These are phyloP conservation scores for Lepilemur ruficaudatus DNA, from an alignment of 2,797 vertebrate genomes.

Conservation along the genomic window DNA sequence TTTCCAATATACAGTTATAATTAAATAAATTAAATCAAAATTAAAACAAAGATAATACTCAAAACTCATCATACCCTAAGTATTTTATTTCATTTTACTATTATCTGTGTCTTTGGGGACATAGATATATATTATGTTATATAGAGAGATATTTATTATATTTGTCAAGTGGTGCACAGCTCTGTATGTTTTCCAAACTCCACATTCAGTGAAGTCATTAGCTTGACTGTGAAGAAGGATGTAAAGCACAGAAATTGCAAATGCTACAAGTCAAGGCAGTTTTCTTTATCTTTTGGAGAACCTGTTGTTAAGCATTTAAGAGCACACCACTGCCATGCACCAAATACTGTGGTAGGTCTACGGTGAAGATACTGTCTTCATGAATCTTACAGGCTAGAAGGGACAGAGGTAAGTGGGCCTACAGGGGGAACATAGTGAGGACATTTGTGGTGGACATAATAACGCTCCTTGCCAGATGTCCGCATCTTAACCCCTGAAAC, in stretches of 20 bases:
- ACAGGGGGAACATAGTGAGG: not conserved
- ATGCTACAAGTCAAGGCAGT: not conserved
- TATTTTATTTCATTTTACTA: not conserved
- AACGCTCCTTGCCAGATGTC: not conserved
- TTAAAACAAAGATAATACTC: not conserved
- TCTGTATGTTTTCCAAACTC: not conserved
- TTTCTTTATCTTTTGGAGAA: not conserved
- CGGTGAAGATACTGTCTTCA: not conserved
- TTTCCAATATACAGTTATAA: not conserved
- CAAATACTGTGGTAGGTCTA: fast-evolving
- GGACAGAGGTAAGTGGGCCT: not conserved
- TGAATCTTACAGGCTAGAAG: not conserved
- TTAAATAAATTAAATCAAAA: not conserved
- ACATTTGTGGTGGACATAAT: not conserved
- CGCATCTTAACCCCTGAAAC: not conserved
- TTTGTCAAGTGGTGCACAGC: not conserved
- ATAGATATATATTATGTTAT: no score
- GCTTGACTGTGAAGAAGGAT: not conserved
- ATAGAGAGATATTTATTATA: not conserved
- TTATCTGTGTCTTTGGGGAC: not conserved
- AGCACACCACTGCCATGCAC: not conserved
- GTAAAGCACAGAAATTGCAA: not conserved
- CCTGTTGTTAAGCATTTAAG: not conserved
- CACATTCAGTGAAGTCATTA: not conserved
- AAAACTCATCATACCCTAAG: not conserved